A percentile compares a stretch with the other conserved stretches of the same genome.
phyloP scores from a whole-genome alignment of 2,113 vertebrate species.

The Saguinus imperator region DNA sequence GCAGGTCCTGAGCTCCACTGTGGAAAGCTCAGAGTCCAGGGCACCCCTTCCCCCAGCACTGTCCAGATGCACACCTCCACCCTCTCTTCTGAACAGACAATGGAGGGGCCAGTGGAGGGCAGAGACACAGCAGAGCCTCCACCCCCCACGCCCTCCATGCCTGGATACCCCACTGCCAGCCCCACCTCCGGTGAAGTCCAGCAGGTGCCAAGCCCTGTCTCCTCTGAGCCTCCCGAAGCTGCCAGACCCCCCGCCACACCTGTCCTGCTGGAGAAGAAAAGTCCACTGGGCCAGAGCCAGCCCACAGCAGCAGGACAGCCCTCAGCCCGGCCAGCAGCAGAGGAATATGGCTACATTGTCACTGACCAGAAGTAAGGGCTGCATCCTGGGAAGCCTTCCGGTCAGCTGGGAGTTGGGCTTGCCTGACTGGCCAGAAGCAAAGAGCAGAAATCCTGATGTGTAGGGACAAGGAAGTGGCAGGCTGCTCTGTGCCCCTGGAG shows the following conservation, averaged over 20 bases:
- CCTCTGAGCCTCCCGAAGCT: background rate
- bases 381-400: background rate
- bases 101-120: conserved; percentile 80
- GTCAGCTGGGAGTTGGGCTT: background rate
- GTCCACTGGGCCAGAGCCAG: conserved; percentile 57
- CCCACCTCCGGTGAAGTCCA: conserved; percentile 53
- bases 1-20: background rate
- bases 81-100: conserved; percentile 75
- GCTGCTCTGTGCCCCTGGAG: background rate
- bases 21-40: background rate
- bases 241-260: background rate
- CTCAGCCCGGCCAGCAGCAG: conserved; percentile 72
- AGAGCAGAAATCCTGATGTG: background rate
- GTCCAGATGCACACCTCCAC: background rate
- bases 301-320: background rate
- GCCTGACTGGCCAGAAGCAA: background rate
- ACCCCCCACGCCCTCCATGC: conserved; percentile 5
- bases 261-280: conserved; percentile 78
- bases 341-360: conserved; percentile 96
- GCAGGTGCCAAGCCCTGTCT: background rate
- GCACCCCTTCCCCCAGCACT: background rate
- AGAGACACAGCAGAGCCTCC: conserved; percentile 61
- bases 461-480: background rate
- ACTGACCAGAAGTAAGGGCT: conserved; percentile 93
- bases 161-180: conserved; percentile 59